Percentiles rank a stretch among this genome's conserved stretches.
Evolutionary conservation across 2,888 invertebrate genomes (phyloP).

Genomic region (Eupithecia insigniata): DNA sequence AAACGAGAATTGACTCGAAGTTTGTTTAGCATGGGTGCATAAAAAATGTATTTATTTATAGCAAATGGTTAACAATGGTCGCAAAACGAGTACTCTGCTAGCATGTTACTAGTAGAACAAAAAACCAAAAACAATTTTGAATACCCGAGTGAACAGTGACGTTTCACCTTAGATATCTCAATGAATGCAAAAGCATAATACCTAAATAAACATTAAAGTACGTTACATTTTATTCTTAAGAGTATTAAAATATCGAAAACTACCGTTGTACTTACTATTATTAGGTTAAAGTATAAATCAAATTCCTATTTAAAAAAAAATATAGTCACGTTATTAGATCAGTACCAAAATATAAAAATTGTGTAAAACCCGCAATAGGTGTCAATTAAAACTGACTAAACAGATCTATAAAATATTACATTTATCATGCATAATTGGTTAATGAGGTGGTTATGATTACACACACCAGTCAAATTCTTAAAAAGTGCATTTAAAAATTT

Average conservation of each 20-base stretch:
- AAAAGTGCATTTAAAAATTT: constrained; percentile 47
- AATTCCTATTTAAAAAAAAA: background rate
- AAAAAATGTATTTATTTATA: too few relatives aligned
- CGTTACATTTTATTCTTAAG: background rate
- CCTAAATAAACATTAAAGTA: background rate
- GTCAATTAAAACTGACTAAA: background rate
- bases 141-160: background rate
- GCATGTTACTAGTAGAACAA: background rate
- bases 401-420: background rate
- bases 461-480: constrained; percentile 6
- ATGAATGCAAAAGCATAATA: background rate
- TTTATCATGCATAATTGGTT: background rate
- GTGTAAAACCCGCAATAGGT: background rate
- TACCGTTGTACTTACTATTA: background rate
- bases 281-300: background rate
- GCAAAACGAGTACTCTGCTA: background rate
- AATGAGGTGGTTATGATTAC: background rate
- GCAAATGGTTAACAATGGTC: background rate
- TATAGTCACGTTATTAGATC: background rate
- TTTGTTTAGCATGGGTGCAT: background rate
- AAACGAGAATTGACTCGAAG: background rate
- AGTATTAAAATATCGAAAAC: constrained; percentile 1
- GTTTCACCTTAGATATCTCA: background rate
- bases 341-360: background rate
- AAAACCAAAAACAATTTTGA: background rate